Evolutionary conservation across 2,113 vertebrate genomes (phyloP).

Genomic region (Malurus melanocephalus): DNA sequence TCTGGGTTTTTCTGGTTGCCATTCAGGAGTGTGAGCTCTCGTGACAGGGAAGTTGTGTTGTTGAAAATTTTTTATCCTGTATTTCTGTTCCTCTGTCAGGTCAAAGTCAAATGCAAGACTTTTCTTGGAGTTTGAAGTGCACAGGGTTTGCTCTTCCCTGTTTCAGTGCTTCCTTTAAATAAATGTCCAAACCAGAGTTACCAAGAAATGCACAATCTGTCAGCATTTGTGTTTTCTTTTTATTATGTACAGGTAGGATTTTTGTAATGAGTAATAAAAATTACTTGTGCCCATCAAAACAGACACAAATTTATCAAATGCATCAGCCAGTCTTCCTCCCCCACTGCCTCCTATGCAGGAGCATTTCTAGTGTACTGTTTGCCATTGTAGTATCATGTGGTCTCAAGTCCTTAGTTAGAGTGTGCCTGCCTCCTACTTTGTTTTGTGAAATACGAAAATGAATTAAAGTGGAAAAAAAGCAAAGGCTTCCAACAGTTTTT

Average conservation of each 20-base stretch:
- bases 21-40: not conserved
- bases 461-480: not conserved
- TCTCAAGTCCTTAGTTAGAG: not conserved
- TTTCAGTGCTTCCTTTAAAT: slow-evolving; percentile 37
- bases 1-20: not conserved
- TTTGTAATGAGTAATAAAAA: not conserved
- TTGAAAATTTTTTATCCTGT: not conserved
- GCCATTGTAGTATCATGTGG: not conserved
- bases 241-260: not conserved
- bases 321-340: not conserved
- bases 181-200: not conserved
- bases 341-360: not conserved
- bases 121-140: not conserved
- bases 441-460: not conserved
- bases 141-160: not conserved
- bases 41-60: not conserved
- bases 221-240: not conserved
- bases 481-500: not conserved
- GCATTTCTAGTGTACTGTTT: not conserved
- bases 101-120: not conserved
- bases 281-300: not conserved
- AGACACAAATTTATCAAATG: not conserved
- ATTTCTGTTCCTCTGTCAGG: not conserved
- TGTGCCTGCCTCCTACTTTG: not conserved
- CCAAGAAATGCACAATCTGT: not conserved